Evolutionary conservation across 1,140 invertebrate genomes (phyloP).

Genomic region (Apis laboriosa): DNA sequence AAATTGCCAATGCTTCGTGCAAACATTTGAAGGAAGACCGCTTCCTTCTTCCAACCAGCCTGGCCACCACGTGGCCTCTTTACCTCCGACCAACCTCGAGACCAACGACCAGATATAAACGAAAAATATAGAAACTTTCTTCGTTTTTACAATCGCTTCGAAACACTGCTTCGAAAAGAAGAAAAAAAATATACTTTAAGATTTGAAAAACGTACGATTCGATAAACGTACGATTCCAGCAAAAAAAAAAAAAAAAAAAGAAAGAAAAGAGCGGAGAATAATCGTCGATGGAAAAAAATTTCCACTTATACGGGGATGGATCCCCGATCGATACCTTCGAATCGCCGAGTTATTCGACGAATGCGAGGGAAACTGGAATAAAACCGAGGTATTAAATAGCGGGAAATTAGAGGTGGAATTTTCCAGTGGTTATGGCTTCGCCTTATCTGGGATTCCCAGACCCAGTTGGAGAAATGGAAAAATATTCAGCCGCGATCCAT

Average conservation of each 20-base stretch:
- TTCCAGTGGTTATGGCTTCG: background rate
- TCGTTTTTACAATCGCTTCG: no score
- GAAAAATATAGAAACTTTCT: background rate
- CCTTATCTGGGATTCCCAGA: background rate
- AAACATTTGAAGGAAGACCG: background rate
- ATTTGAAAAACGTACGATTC: no score
- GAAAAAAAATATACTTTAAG: no score
- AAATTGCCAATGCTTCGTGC: background rate
- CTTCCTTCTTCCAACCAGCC: background rate
- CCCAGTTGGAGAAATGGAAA: background rate
- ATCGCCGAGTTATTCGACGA: background rate
- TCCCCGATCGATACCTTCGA: background rate
- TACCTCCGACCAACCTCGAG: background rate
- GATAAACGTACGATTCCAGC: no score
- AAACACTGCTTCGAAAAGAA: no score
- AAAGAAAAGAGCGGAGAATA: no score
- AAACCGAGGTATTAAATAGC: slow-evolving; percentile 15
- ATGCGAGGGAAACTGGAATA: background rate
- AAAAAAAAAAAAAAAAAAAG: no score
- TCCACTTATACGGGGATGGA: no score
- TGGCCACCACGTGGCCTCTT: background rate
- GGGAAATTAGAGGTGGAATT: slow-evolving; percentile 22
- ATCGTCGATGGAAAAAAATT: no score
- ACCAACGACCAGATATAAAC: background rate
- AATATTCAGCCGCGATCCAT: background rate